A percentile compares a stretch with the other conserved stretches of the same genome.
Conservation (phyloP, 1,140 invertebrate genomes). For the Drosophila repleta region DNA sequence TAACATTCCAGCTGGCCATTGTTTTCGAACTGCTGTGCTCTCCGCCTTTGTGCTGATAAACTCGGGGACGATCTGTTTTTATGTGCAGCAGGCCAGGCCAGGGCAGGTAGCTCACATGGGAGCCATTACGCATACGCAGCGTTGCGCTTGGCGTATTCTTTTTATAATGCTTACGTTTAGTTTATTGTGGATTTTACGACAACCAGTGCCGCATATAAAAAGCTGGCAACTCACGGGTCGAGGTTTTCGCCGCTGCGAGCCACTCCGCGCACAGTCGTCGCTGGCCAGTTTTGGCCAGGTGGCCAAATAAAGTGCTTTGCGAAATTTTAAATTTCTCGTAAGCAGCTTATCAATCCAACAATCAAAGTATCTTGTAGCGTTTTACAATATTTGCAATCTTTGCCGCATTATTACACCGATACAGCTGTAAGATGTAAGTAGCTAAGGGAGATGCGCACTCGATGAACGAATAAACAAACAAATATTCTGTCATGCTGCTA, state of each 20-base stretch:
- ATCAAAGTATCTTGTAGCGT: background rate
- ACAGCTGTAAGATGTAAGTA: background rate
- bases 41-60: conserved; percentile 30
- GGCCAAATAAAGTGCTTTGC: conserved; percentile 34
- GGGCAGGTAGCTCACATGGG: conserved; percentile 56
- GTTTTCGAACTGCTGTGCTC: conserved; percentile 1
- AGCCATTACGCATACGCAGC: conserved; percentile 70
- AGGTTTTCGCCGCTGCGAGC: conserved; percentile 22
- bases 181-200: conserved; percentile 79
- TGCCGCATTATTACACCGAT: background rate
- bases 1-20: conserved; percentile 6
- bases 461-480: background rate
- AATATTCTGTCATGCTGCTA: background rate
- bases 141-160: conserved; percentile 44
- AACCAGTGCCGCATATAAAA: conserved; percentile 71
- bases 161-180: conserved; percentile 63
- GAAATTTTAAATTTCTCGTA: background rate
- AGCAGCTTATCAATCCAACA: background rate
- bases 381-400: background rate
- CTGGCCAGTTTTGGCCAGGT: conserved; percentile 44
- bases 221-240: conserved; percentile 7
- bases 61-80: conserved; percentile 13
- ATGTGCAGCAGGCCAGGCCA: conserved; percentile 34
- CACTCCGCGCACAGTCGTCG: conserved; percentile 60
- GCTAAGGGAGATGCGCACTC: background rate